phyloP scores from a whole-genome alignment of 2,113 vertebrate genomes.

The Malurus melanocephalus region DNA sequence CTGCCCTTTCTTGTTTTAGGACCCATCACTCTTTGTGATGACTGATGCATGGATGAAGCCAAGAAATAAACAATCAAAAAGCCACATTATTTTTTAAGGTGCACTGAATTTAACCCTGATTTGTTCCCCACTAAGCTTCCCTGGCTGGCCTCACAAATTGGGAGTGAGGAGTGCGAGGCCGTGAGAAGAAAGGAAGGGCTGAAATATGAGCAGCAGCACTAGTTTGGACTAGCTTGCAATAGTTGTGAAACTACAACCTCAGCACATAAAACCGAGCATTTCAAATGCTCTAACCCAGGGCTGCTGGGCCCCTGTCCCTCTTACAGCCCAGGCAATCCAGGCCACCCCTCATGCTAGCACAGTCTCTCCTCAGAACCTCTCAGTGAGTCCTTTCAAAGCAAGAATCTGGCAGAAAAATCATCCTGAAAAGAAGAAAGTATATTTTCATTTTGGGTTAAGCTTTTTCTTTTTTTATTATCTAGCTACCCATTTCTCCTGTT shows the following conservation, averaged over 20 bases:
- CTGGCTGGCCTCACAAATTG: background rate
- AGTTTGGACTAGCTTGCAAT: background rate
- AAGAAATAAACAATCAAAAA: background rate
- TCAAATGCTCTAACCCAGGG: background rate
- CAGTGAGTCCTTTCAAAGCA: background rate
- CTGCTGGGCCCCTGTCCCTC: background rate
- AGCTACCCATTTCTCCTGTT: background rate
- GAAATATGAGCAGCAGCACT: background rate
- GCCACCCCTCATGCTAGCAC: background rate
- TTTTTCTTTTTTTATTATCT: background rate
- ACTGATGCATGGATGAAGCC: fast-evolving
- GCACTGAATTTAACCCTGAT: background rate
- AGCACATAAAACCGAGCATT: background rate
- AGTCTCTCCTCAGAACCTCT: fast-evolving
- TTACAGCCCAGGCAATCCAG: background rate
- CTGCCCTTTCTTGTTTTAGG: background rate
- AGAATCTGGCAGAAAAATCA: background rate
- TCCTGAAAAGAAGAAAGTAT: background rate
- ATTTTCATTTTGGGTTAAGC: background rate
- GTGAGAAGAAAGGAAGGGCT: background rate
- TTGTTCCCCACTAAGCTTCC: background rate
- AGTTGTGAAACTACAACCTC: background rate
- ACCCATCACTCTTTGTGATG: background rate
- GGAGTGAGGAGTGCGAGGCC: background rate
- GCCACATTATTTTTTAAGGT: background rate